Base-by-base conservation (phyloP, 2,888 invertebrate genomes). In the Liodrosophila aerea region DNA sequence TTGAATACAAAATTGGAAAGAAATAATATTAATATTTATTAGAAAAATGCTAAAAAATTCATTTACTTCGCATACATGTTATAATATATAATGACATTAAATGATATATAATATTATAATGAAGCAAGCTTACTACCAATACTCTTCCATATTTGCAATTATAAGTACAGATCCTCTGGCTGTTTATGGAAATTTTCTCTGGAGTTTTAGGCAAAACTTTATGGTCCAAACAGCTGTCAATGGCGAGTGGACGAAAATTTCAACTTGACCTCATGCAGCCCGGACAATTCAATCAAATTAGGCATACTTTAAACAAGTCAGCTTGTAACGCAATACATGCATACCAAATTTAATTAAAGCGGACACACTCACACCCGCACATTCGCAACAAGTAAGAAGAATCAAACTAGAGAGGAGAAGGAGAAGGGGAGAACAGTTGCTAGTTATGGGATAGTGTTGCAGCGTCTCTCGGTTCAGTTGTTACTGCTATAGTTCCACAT, bases 401-500 rank as follows among this genome's bases (percentile, higher is more conserved):
- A 18, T 49, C 67, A 7, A 56, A 51, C n/a, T n/a, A 33, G 60
- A 11, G 7, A 39, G 22, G 5, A 2, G n/a, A 4, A n/a, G n/a
- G 22, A n/a, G 8, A 11, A 4, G 27, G 3, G 27, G 12, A 11
- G 1, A 49, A 31, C 27, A 13, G 43, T 15, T 34, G 16, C 39
- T 33, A 36, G 15, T 18, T 39, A 1, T 56, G 41, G 29, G 37
- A 29, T 60, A 41, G 41, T 15, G 30, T 41, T 13, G 37, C 39
- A 12, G 39, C 43, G 31, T 9, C 39, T 39, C 4, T 40, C 34
- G 37, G 39, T 11, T 37, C 37, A 37, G 15, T 7, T 37, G 37
- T 15, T 31, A 60, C 34, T 18, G 41, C 9, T 40, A 49, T 7
- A 64, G 80, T 57, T 70, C 53, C 50, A 60, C 76, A 76, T 80